Conservation (phyloP, 2,888 invertebrate species). For the Lasioglossum villosulum region DNA sequence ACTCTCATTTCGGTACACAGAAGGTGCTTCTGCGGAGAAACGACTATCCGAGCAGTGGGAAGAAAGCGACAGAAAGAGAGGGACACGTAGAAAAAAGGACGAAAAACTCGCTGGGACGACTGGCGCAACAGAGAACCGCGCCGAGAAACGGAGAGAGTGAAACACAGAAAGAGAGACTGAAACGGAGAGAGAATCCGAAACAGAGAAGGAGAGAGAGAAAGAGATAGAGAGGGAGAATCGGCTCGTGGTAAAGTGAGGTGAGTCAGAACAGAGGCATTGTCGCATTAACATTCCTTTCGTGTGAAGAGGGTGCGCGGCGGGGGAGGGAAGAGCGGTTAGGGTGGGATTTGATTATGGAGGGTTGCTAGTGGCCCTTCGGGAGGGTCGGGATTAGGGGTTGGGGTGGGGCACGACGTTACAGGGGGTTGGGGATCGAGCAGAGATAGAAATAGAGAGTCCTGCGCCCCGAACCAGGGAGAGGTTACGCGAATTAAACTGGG, state of each 20-base stretch:
- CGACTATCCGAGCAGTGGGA: slow-evolving; percentile 29
- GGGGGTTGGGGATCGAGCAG: slow-evolving; percentile 35
- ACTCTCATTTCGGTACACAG: slow-evolving; percentile 57
- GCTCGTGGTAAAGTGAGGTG: slow-evolving; percentile 70
- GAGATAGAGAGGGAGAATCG: slow-evolving; percentile 32
- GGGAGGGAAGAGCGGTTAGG: slow-evolving; percentile 77
- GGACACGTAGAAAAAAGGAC: background rate
- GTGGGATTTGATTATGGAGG: slow-evolving; percentile 84
- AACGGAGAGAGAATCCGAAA: background rate
- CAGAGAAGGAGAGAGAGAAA: slow-evolving; percentile 22
- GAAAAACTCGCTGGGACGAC: background rate
- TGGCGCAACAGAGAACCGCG: slow-evolving; percentile 9
- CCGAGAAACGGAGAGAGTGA: slow-evolving; percentile 21
- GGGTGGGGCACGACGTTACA: slow-evolving; percentile 15
- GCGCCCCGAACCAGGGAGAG: slow-evolving; percentile 27
- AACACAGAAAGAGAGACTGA: slow-evolving; percentile 22
- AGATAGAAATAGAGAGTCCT: slow-evolving; percentile 56
- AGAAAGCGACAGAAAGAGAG: slow-evolving; percentile 7
- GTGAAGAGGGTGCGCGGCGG: slow-evolving; percentile 80
- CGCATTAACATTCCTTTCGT: slow-evolving; percentile 85
- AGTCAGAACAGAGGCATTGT: slow-evolving; percentile 83
- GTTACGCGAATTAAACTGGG: slow-evolving; percentile 72
- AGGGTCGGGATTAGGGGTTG: slow-evolving; percentile 57
- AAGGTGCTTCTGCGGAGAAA: slow-evolving; percentile 50
- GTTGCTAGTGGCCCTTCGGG: slow-evolving; percentile 73